Percentiles rank a stretch among this genome's conserved stretches.
Conservation (phyloP, 2,797 vertebrate genomes). For the Molossus molossus region DNA sequence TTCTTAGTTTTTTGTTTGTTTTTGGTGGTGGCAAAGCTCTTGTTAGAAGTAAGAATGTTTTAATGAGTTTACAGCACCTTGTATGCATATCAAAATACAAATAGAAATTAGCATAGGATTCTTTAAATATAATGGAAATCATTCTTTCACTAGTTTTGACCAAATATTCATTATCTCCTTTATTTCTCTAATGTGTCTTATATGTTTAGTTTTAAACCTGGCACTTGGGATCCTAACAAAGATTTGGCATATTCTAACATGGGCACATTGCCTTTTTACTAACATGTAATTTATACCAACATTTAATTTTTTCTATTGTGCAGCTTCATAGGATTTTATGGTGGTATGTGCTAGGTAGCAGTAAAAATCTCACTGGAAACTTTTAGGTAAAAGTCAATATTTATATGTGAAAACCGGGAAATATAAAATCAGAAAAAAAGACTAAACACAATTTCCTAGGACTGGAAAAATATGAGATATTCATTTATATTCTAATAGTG, state of each 20-base stretch:
- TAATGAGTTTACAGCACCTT: not conserved
- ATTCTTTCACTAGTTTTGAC: conserved; percentile 10
- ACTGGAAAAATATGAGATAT: conserved; percentile 34
- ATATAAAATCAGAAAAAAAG: conserved; percentile 40
- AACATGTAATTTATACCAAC: conserved; percentile 6
- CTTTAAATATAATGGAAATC: conserved; percentile 20
- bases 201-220: conserved; percentile 16
- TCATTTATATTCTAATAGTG: conserved; percentile 20
- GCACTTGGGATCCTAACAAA: not conserved
- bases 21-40: not conserved
- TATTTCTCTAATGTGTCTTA: conserved; percentile 27
- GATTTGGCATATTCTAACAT: not conserved
- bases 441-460: conserved; percentile 4
- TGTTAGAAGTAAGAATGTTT: conserved; percentile 22
- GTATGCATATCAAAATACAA: not conserved
- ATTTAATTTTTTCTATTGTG: conserved; percentile 31
- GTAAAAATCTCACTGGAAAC: conserved; percentile 40
- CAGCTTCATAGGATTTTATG: conserved; percentile 1
- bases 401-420: conserved; percentile 40
- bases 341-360: not conserved
- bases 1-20: not conserved
- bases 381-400: conserved; percentile 25
- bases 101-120: conserved; percentile 30
- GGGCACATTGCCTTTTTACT: not conserved
- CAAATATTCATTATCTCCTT: conserved; percentile 20